Percentiles rank a stretch among this genome's conserved stretches.
Evolutionary conservation across 2,113 vertebrate species (phyloP).

Genomic region (Castor canadensis): DNA sequence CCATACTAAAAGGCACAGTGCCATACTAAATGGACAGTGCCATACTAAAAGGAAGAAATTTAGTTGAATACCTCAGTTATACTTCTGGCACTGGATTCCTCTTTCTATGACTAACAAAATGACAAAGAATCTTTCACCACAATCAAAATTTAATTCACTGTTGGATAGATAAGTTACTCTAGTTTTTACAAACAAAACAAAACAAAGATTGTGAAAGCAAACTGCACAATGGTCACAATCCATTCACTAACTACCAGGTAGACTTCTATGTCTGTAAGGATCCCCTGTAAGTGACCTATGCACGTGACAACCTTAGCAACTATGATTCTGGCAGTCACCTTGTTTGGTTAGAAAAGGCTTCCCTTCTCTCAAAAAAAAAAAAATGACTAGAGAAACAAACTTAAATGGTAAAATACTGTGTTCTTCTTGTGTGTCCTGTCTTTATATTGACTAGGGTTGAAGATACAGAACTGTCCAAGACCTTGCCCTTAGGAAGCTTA

Average conservation of each 20-base stretch:
- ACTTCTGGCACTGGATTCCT: not conserved
- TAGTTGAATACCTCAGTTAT: not conserved
- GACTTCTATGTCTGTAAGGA: not conserved
- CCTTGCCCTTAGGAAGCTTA: not conserved
- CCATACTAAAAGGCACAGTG: no score
- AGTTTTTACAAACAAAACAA: conserved; percentile 20
- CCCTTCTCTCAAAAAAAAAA: no score
- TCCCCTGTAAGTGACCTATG: not conserved
- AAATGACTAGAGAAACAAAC: not conserved
- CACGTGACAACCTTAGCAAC: not conserved
- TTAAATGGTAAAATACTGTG: not conserved
- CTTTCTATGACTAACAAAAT: not conserved
- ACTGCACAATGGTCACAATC: not conserved
- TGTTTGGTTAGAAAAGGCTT: not conserved
- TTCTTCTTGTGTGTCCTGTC: not conserved
- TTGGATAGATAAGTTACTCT: not conserved
- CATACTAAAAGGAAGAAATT: not conserved
- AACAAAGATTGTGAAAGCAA: not conserved
- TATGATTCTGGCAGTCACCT: not conserved
- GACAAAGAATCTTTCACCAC: not conserved
- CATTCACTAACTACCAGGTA: not conserved
- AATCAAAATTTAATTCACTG: not conserved
- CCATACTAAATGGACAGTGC: no score
- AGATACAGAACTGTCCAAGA: not conserved
- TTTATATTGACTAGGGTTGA: not conserved